phyloP scores from a whole-genome alignment of 2,797 vertebrate species.

The Hippocampus kuda region DNA sequence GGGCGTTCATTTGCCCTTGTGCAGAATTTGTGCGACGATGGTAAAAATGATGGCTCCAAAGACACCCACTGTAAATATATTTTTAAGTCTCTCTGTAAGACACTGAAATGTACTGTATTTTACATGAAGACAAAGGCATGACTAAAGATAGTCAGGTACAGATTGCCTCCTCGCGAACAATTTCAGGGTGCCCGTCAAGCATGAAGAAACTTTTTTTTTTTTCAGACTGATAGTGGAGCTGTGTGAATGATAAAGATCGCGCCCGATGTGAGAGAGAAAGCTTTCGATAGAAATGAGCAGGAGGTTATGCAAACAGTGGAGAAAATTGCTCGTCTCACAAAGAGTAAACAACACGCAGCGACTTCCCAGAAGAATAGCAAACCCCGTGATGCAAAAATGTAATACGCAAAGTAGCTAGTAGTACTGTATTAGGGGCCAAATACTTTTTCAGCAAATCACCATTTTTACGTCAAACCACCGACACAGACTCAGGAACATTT shows the following conservation, averaged over 20 bases:
- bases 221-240: background rate
- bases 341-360: background rate
- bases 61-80: background rate
- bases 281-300: background rate
- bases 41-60: background rate
- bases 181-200: too few species aligned
- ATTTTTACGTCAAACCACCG: background rate
- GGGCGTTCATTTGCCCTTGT: slow-evolving; percentile 35
- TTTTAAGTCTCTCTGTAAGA: background rate
- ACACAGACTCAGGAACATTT: background rate
- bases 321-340: background rate
- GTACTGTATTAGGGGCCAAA: too few species aligned
- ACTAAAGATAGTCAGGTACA: background rate
- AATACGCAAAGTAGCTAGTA: too few species aligned
- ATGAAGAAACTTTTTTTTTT: too few species aligned
- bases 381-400: too few species aligned
- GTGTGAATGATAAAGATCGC: background rate
- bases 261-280: background rate
- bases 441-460: background rate
- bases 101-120: background rate
- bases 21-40: slow-evolving; percentile 4
- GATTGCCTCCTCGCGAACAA: too few species aligned
- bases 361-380: too few species aligned
- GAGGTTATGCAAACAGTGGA: background rate
- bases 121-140: background rate